phyloP scores from a whole-genome alignment of 2,888 invertebrate species.

The Lasius platythorax region DNA sequence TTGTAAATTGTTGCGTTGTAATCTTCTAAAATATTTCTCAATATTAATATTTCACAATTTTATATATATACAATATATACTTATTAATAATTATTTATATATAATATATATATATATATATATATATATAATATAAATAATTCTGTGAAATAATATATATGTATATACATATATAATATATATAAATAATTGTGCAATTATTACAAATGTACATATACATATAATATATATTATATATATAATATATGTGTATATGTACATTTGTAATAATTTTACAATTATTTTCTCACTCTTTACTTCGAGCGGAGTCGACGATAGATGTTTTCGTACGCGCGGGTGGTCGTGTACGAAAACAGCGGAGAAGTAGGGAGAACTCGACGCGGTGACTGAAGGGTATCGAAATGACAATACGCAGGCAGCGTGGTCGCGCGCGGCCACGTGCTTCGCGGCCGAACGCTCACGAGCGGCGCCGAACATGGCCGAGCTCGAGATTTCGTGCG shows the following conservation, averaged over 20 bases:
- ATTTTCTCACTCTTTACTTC: neutral
- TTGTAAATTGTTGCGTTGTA: neutral
- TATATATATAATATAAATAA: too few relatives aligned
- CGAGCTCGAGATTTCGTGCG: conserved; percentile 78
- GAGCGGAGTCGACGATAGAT: neutral
- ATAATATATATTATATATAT: too few relatives aligned
- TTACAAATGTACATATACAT: too few relatives aligned
- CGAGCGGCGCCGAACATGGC: conserved; percentile 71
- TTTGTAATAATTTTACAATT: neutral
- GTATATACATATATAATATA: too few relatives aligned
- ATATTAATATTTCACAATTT: too few relatives aligned
- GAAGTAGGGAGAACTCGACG: neutral
- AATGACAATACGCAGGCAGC: conserved; percentile 36
- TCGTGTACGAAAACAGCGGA: neutral
- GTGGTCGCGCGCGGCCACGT: conserved; percentile 76
- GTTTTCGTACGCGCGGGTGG: neutral
- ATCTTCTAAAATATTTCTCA: neutral
- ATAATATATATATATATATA: too few relatives aligned
- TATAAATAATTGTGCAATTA: too few relatives aligned
- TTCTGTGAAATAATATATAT: too few relatives aligned
- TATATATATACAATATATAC: too few relatives aligned
- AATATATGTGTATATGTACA: too few relatives aligned
- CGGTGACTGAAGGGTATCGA: neutral
- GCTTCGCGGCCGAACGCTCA: conserved; percentile 70
- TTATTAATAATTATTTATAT: too few relatives aligned